Conservation (phyloP, 2,113 vertebrate species). For the Elaphurus davidianus region DNA sequence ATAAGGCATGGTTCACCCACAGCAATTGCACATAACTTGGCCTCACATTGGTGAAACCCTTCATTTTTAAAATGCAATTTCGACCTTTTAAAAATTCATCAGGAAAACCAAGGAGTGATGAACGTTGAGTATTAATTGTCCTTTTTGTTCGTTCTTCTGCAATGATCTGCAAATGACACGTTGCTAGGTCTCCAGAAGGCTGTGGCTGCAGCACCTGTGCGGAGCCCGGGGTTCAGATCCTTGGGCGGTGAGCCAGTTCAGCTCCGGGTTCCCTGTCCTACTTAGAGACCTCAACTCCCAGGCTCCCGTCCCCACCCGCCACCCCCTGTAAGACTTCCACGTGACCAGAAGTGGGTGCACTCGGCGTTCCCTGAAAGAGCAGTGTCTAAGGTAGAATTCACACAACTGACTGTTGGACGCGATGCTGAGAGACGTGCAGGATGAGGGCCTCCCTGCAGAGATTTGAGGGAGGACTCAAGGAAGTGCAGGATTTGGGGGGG, state of each 20-base stretch:
- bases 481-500: accelerated
- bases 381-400: accelerated
- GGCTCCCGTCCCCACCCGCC: background rate
- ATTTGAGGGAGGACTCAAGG: background rate
- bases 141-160: background rate
- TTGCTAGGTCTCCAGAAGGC: background rate
- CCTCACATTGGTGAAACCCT: background rate
- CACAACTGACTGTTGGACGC: accelerated
- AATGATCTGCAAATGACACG: background rate
- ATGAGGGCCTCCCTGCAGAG: background rate
- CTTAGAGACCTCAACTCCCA: background rate
- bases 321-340: background rate
- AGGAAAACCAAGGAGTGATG: background rate
- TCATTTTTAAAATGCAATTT: background rate
- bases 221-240: background rate
- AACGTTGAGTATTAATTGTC: background rate
- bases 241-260: background rate
- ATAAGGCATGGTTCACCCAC: accelerated
- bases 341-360: accelerated
- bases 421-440: accelerated
- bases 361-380: background rate
- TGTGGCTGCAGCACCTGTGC: background rate
- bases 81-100: background rate
- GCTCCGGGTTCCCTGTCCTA: background rate
- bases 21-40: accelerated